These are phyloP conservation scores for Liasis olivaceus DNA, from an alignment of 2,797 vertebrate species.

Conservation along the genomic window DNA sequence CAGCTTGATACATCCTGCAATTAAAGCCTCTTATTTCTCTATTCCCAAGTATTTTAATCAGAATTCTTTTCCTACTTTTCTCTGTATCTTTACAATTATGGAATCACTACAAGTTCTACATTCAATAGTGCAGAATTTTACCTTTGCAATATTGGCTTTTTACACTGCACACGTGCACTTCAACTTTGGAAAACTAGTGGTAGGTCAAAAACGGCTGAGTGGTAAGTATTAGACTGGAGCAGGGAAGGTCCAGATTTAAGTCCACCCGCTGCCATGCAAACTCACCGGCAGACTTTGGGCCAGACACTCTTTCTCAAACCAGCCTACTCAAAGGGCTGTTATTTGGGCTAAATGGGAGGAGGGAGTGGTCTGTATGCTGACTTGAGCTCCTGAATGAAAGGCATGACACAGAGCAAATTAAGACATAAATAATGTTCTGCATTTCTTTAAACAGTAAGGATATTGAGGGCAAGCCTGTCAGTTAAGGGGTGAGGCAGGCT, in stretches of 20 bases:
- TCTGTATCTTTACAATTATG: not conserved
- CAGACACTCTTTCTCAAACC: not conserved
- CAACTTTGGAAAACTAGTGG: not conserved
- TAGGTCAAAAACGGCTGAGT: not conserved
- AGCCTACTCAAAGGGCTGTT: not conserved
- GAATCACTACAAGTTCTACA: not conserved
- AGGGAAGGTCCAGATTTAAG: not conserved
- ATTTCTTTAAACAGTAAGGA: not conserved
- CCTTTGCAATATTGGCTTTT: not conserved
- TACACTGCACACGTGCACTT: not conserved
- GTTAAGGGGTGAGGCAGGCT: conserved; percentile 1
- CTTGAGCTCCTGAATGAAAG: not conserved
- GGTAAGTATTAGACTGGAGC: not conserved
- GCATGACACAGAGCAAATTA: not conserved
- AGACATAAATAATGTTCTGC: not conserved
- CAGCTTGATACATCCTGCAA: not conserved
- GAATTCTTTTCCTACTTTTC: not conserved
- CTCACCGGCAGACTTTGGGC: not conserved
- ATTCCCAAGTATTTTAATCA: not conserved
- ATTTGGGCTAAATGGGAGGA: not conserved
- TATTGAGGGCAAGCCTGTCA: not conserved
- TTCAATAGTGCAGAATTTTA: not conserved
- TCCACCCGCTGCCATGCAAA: not conserved
- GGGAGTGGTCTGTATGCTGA: not conserved
- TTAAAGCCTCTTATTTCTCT: not conserved